These are phyloP conservation scores for Cladorhizidae sp. DNA, from an alignment of 37 sponge, comb jelly and placozoan species.

Conservation along the genomic window DNA sequence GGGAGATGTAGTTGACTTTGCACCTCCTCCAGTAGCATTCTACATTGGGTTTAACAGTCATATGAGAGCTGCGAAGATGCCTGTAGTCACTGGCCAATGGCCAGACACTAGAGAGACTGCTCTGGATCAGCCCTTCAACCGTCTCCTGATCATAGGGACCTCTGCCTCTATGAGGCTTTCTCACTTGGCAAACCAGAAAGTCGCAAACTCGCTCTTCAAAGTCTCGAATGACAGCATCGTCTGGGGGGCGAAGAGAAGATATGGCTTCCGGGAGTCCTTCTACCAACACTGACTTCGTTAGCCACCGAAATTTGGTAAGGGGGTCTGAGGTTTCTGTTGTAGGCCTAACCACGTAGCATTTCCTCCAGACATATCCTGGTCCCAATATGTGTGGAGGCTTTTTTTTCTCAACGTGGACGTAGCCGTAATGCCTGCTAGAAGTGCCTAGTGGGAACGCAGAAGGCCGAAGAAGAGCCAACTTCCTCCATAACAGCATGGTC, in stretches of 20 bases:
- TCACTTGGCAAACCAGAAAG: conserved; percentile 20
- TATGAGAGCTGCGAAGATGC: conserved; percentile 42
- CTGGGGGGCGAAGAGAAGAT: background rate
- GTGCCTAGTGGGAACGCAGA: too few relatives aligned
- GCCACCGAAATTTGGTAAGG: conserved; percentile 66
- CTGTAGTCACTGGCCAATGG: conserved; percentile 20
- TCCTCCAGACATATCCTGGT: conserved; percentile 71
- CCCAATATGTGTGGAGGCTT: conserved; percentile 79
- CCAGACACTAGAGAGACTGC: conserved; percentile 47
- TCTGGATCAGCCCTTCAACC: conserved; percentile 35
- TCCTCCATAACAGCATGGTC: too few relatives aligned
- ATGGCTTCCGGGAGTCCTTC: conserved; percentile 59
- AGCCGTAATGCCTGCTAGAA: conserved; percentile 51
- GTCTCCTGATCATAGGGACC: background rate
- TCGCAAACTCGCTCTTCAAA: conserved; percentile 37
- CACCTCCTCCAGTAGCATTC: conserved; percentile 71
- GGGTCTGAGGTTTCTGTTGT: conserved; percentile 30
- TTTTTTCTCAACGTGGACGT: conserved; percentile 65
- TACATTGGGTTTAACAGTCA: conserved; percentile 49
- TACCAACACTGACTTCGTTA: conserved; percentile 63
- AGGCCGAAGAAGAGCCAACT: too few relatives aligned
- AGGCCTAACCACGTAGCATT: conserved; percentile 73
- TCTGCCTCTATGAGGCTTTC: background rate
- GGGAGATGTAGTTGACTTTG: conserved; percentile 50
- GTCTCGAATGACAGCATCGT: conserved; percentile 19